Conservation (phyloP, 2,797 vertebrate genomes). For the Chromobotia macracanthus region DNA sequence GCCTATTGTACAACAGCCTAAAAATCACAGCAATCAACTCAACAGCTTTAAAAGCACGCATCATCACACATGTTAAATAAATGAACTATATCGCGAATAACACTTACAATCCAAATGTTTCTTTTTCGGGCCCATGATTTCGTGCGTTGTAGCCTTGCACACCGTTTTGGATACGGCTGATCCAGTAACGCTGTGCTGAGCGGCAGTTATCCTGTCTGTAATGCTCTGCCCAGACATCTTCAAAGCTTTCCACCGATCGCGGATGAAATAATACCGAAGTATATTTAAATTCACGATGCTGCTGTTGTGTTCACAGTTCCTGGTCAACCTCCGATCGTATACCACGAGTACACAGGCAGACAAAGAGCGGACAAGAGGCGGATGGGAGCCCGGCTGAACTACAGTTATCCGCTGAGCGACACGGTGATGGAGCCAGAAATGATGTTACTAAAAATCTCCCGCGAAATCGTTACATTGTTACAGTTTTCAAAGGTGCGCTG, state of each 20-base stretch:
- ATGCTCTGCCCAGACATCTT: constrained; percentile 95
- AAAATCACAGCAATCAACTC: constrained; percentile 40
- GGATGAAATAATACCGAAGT: constrained; percentile 31
- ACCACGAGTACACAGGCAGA: not conserved
- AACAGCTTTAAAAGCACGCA: constrained; percentile 16
- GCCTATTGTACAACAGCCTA: constrained; percentile 42
- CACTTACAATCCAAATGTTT: constrained; percentile 95
- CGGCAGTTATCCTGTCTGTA: constrained; percentile 92
- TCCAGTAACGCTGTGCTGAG: constrained; percentile 94
- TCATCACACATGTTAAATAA: not conserved
- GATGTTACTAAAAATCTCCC: constrained; percentile 24
- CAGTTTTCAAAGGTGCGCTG: constrained; percentile 31
- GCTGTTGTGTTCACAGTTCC: not conserved
- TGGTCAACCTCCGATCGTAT: constrained; percentile 7
- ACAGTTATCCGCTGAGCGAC: constrained; percentile 27
- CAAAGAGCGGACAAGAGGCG: constrained; percentile 9
- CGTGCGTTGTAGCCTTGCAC: constrained; percentile 90
- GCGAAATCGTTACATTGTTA: constrained; percentile 57
- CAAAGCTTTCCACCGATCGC: constrained; percentile 38
- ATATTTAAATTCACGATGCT: constrained; percentile 17
- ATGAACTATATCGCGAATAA: not conserved
- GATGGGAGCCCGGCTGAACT: constrained; percentile 4
- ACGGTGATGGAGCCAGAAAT: constrained; percentile 40
- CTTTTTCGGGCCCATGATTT: constrained; percentile 90
- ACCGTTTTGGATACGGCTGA: constrained; percentile 90